Evolutionary conservation across 2,113 vertebrate species (phyloP).

Genomic region (Pomatostomus ruficeps): DNA sequence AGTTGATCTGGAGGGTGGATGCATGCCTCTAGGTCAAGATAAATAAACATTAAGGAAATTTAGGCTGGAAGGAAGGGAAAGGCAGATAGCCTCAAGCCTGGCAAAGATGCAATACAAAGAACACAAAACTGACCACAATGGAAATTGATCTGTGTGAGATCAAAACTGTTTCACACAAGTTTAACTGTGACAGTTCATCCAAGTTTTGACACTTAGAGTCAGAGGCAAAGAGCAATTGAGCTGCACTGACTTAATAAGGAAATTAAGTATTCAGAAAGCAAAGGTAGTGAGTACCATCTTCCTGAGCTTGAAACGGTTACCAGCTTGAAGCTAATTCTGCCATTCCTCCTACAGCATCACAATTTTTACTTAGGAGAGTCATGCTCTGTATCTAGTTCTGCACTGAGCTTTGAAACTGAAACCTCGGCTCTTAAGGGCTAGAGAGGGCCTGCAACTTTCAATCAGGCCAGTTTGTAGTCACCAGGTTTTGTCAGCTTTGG

Average conservation of each 20-base stretch:
- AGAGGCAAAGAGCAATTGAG: neutral
- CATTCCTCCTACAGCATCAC: neutral
- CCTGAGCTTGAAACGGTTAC: neutral
- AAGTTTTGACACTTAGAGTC: neutral
- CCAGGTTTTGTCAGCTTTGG: neutral
- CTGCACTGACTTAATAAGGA: neutral
- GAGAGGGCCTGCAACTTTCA: neutral
- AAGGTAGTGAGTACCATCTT: neutral
- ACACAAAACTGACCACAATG: neutral
- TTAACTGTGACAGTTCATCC: neutral
- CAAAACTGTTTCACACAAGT: neutral
- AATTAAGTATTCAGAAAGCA: slow-evolving; percentile 16
- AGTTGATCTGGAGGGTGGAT: neutral
- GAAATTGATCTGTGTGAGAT: neutral
- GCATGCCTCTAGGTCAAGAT: neutral
- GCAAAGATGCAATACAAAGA: neutral
- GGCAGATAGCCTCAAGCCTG: neutral
- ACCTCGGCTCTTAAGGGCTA: neutral
- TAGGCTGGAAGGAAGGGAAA: neutral
- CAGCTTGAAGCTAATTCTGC: slow-evolving; percentile 9
- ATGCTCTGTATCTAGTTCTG: neutral
- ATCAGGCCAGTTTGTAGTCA: neutral
- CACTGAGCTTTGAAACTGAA: neutral
- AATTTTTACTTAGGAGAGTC: neutral
- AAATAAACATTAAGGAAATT: neutral